These are phyloP conservation scores for Menidia menidia DNA, from an alignment of 2,797 vertebrate species.

Conservation along the genomic window DNA sequence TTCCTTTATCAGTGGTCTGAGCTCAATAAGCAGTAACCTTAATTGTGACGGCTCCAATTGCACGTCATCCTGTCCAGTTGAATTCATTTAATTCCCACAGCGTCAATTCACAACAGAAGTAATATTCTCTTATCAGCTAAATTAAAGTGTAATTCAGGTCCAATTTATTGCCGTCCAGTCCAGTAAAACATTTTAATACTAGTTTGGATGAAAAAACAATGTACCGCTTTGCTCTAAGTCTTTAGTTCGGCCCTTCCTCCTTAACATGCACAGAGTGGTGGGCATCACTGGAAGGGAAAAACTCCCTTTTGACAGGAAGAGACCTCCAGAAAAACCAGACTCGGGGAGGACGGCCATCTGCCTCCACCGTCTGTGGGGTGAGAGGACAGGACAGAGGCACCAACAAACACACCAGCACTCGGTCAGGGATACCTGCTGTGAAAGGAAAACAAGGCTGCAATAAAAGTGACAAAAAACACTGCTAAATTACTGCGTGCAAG, in stretches of 20 bases:
- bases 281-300: neutral
- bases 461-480: neutral
- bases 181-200: neutral
- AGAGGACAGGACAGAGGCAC: neutral
- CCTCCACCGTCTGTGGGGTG: neutral
- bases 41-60: neutral
- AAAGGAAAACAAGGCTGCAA: neutral
- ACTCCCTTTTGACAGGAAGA: neutral
- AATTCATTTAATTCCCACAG: neutral
- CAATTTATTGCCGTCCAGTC: neutral
- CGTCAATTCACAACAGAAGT: neutral
- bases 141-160: neutral
- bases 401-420: neutral
- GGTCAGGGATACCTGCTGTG: neutral
- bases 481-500: too few species aligned
- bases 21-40: neutral
- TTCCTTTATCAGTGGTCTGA: neutral
- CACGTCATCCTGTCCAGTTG: neutral
- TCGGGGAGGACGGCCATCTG: slow-evolving; percentile 1
- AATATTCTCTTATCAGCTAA: neutral
- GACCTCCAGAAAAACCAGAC: neutral
- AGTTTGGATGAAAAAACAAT: neutral
- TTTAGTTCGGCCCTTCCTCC: neutral
- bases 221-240: neutral
- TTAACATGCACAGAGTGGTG: neutral